Evolutionary conservation across 1,140 invertebrate genomes (phyloP).

Genomic region (Zaprionus capensis): DNA sequence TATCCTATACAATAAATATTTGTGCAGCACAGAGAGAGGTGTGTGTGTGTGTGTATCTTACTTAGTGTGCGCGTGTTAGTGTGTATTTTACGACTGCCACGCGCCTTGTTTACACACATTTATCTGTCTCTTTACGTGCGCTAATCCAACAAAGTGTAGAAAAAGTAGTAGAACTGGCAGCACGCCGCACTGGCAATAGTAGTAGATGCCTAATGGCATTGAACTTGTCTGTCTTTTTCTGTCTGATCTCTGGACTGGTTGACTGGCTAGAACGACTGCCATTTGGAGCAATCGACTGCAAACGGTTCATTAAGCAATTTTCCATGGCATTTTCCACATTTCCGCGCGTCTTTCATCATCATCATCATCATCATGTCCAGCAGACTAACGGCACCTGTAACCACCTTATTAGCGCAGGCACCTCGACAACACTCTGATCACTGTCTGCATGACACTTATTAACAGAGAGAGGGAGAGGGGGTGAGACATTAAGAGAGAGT

Average conservation of each 20-base stretch:
- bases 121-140: conserved; percentile 48
- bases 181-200: conserved; percentile 15
- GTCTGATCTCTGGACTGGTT: conserved; percentile 50
- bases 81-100: conserved; percentile 35
- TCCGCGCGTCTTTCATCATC: conserved; percentile 48
- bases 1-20: conserved; percentile 73
- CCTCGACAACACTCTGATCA: conserved; percentile 1
- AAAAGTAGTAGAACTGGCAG: conserved; percentile 12
- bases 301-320: conserved; percentile 80
- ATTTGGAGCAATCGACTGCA: conserved; percentile 65
- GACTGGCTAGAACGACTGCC: conserved; percentile 42
- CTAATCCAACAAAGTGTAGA: neutral
- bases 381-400: conserved; percentile 67
- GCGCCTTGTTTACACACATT: conserved; percentile 51
- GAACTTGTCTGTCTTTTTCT: conserved; percentile 52
- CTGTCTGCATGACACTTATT: conserved; percentile 16
- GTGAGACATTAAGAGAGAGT: neutral
- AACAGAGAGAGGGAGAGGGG: neutral
- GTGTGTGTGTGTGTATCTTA: conserved; percentile 22
- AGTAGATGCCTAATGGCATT: conserved; percentile 59
- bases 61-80: conserved; percentile 14
- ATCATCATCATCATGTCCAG: conserved; percentile 42
- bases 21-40: conserved; percentile 24
- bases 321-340: conserved; percentile 64
- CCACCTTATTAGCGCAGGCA: conserved; percentile 52